These are phyloP conservation scores for Tenodera sinensis DNA, from an alignment of 2,888 invertebrate genomes.

Conservation along the genomic window DNA sequence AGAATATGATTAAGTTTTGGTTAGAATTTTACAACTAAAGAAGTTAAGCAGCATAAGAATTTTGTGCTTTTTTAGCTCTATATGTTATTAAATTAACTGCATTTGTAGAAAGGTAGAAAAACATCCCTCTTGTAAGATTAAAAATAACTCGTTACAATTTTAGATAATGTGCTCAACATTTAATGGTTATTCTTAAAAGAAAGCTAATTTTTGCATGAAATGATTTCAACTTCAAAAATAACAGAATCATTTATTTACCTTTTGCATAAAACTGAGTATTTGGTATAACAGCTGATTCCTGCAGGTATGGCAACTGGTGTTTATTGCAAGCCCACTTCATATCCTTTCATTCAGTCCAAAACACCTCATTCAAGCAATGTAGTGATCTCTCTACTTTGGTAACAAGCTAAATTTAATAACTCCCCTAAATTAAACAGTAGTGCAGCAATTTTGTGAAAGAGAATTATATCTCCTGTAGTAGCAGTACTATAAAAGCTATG, in stretches of 20 bases:
- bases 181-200: background rate
- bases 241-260: background rate
- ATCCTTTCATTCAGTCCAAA: background rate
- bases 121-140: too few relatives aligned
- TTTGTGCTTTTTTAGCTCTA: too few relatives aligned
- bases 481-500: constrained; percentile 2
- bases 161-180: background rate
- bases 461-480: background rate
- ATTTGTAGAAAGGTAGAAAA: too few relatives aligned
- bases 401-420: background rate
- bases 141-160: background rate
- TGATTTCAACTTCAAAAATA: background rate
- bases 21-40: too few relatives aligned
- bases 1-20: too few relatives aligned
- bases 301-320: background rate
- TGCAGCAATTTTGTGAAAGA: background rate
- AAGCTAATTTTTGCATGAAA: background rate
- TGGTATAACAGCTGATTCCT: background rate
- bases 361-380: background rate
- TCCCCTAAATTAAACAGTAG: background rate
- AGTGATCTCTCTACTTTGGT: background rate
- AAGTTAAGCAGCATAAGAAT: too few relatives aligned
- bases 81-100: too few relatives aligned
- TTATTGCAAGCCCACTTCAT: background rate
- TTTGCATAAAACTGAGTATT: background rate